Percentiles rank a stretch among this genome's conserved stretches.
Evolutionary conservation across 2,888 invertebrate species (phyloP).

Genomic region (Ophion obscuratus): DNA sequence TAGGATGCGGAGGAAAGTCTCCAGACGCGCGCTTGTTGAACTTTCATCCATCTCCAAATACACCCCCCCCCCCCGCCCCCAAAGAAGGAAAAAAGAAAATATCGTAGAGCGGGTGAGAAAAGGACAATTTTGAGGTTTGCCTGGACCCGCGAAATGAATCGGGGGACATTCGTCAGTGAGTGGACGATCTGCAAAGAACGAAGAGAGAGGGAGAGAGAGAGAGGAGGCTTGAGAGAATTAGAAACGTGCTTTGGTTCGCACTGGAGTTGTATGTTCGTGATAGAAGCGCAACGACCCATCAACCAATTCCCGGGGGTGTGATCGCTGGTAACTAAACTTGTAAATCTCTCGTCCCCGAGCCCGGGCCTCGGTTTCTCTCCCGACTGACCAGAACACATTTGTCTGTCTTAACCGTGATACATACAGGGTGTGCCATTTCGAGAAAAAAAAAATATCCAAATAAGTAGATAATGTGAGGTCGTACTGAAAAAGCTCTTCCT

Average conservation of each 20-base stretch:
- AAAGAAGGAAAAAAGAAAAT: not conserved
- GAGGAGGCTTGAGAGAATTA: slow-evolving; percentile 9
- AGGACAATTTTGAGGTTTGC: not conserved
- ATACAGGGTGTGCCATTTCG: not conserved
- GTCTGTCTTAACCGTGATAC: slow-evolving; percentile 80
- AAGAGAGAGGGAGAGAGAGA: slow-evolving; percentile 1
- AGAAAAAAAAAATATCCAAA: not conserved
- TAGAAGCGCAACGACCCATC: slow-evolving; percentile 72
- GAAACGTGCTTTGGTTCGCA: slow-evolving; percentile 25
- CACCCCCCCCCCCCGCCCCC: not conserved
- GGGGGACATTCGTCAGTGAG: not conserved
- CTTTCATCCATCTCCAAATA: not conserved
- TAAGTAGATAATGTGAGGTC: too few relatives aligned
- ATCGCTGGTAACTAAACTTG: slow-evolving; percentile 84
- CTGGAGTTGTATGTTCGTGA: slow-evolving; percentile 46
- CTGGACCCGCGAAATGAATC: too few relatives aligned
- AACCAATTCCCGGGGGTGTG: slow-evolving; percentile 82
- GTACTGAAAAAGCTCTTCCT: too few relatives aligned
- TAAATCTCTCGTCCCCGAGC: slow-evolving; percentile 80
- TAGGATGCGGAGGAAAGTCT: slow-evolving; percentile 78
- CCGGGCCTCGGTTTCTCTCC: slow-evolving; percentile 74
- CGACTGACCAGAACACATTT: slow-evolving; percentile 84
- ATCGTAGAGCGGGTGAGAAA: not conserved
- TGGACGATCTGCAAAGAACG: not conserved
- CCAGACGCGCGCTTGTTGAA: not conserved